phyloP scores from a whole-genome alignment of 2,888 invertebrate genomes.

The Syritta pipiens region DNA sequence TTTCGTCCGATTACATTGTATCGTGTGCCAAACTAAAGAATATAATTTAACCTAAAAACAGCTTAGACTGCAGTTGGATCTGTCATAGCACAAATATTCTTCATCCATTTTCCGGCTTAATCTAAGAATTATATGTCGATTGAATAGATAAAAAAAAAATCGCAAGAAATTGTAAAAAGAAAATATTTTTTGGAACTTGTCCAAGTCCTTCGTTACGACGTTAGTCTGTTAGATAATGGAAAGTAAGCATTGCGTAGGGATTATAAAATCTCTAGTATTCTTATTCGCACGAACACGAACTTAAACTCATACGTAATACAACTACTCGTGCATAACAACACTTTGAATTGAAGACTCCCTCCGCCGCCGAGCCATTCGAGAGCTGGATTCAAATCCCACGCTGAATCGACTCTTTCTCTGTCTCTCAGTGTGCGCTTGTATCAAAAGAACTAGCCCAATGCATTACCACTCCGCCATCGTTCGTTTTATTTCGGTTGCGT shows the following conservation, averaged over 20 bases:
- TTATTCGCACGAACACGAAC: conserved; percentile 39
- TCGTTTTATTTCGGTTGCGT: conserved; percentile 7
- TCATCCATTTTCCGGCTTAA: too few species aligned
- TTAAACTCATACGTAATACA: conserved; percentile 5
- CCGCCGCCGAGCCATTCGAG: conserved; percentile 36
- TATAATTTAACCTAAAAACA: too few species aligned
- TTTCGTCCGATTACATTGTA: too few species aligned
- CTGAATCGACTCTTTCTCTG: conserved; percentile 55
- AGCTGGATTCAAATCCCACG: conserved; percentile 60
- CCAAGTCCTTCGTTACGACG: neutral
- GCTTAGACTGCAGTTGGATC: too few species aligned
- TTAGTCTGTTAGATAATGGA: conserved; percentile 41
- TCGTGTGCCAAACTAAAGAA: too few species aligned
- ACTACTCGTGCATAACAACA: conserved; percentile 33
- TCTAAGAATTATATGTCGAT: too few species aligned
- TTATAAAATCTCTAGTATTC: conserved; percentile 34
- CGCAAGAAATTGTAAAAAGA: too few species aligned
- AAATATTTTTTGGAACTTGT: neutral
- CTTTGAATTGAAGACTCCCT: conserved; percentile 24
- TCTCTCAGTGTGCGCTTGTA: conserved; percentile 25
- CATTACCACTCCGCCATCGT: conserved; percentile 19
- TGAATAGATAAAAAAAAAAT: too few species aligned
- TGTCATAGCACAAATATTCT: too few species aligned
- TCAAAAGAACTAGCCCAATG: conserved; percentile 63
- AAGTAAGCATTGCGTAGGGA: conserved; percentile 40